These are phyloP conservation scores for Oscheius sp. DNA, from an alignment of 2,888 invertebrate genomes.

Conservation along the genomic window DNA sequence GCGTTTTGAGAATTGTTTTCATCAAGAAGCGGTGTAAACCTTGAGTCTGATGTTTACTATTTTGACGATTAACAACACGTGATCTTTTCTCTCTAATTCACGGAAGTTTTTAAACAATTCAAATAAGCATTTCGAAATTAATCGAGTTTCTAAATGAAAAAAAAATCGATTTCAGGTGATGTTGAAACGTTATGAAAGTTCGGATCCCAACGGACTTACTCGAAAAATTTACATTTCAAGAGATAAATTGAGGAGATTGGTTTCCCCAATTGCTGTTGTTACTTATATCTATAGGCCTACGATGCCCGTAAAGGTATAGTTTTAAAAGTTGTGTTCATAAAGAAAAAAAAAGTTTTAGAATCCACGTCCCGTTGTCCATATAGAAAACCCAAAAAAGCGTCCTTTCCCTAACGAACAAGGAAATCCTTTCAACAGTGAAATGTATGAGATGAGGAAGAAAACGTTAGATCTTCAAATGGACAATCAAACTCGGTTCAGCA, in stretches of 20 bases:
- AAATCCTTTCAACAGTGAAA: too few species aligned
- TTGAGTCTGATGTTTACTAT: too few species aligned
- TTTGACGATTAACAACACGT: too few species aligned
- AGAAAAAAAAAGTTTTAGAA: not conserved
- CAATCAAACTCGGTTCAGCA: conserved; percentile 38
- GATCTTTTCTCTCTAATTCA: too few species aligned
- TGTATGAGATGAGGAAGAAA: conserved; percentile 19
- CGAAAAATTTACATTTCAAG: conserved; percentile 29
- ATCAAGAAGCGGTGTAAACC: too few species aligned
- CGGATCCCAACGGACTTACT: conserved; percentile 16
- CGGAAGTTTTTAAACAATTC: too few species aligned
- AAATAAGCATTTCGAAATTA: too few species aligned
- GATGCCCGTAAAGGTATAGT: conserved; percentile 1
- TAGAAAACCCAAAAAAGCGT: too few species aligned
- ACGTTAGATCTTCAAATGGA: conserved; percentile 33
- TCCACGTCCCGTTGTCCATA: not conserved
- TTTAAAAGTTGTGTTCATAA: too few species aligned
- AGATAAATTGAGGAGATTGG: not conserved
- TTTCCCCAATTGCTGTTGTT: conserved; percentile 35
- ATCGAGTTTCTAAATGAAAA: too few species aligned
- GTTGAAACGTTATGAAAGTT: conserved; percentile 31
- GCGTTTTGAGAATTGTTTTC: too few species aligned
- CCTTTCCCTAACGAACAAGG: too few species aligned
- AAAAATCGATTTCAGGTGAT: conserved; percentile 18
- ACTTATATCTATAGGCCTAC: conserved; percentile 33